These are phyloP conservation scores for Argyra leucocephala DNA, from an alignment of 2,888 invertebrate species.

Conservation along the genomic window DNA sequence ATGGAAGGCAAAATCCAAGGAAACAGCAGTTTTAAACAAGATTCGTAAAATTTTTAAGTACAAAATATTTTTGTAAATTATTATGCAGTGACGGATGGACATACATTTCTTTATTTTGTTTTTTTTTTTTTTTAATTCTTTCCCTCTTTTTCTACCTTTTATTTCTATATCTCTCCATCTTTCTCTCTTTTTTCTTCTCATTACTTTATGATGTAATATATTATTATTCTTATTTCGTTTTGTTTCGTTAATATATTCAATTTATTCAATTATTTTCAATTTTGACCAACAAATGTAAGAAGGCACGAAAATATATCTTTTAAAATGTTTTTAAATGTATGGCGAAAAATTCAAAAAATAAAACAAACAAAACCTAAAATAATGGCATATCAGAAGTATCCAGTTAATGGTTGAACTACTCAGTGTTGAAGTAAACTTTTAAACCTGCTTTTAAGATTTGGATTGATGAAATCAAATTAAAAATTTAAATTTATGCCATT, in stretches of 20 bases:
- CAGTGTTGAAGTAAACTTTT: not conserved
- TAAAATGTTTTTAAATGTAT: too few species aligned
- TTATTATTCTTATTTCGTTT: not conserved
- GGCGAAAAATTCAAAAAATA: not conserved
- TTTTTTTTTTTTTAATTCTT: not conserved
- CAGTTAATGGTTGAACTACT: too few species aligned
- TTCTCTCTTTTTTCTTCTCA: not conserved
- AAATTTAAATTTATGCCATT: constrained; percentile 31
- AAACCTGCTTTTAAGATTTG: not conserved
- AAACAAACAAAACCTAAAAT: not conserved
- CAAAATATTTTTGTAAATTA: not conserved
- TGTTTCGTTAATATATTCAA: not conserved
- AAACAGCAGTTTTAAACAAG: too few species aligned
- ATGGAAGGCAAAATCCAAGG: too few species aligned
- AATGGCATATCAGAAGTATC: not conserved
- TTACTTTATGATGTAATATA: not conserved
- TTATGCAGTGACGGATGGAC: constrained; percentile 6
- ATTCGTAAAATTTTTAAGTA: too few species aligned
- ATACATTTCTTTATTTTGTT: not conserved
- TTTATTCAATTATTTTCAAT: constrained; percentile 1
- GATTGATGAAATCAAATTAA: constrained; percentile 22
- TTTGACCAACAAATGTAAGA: not conserved
- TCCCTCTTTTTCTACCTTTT: not conserved
- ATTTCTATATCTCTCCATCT: not conserved
- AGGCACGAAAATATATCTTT: not conserved